Conservation (phyloP, 2,113 vertebrate species). For the Urocynchramus pylzowi region DNA sequence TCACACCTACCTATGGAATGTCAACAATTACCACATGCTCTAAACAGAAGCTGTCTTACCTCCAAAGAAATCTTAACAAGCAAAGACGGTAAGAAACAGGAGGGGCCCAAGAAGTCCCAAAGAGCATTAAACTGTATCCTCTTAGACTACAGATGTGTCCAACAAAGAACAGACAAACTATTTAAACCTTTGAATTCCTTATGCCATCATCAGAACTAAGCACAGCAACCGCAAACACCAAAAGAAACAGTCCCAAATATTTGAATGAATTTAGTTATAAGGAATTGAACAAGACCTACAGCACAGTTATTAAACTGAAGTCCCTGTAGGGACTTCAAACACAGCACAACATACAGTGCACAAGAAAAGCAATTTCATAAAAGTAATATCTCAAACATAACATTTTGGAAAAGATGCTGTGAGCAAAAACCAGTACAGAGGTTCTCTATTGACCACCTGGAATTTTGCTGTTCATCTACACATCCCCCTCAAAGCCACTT, state of each 20-base stretch:
- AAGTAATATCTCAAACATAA: background rate
- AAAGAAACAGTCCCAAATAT: conserved; percentile 36
- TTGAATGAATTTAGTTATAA: conserved; percentile 27
- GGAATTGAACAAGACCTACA: background rate
- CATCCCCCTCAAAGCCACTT: background rate
- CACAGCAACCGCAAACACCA: background rate
- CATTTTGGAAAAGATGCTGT: background rate
- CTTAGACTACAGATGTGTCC: background rate
- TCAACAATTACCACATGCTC: background rate
- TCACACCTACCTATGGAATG: background rate
- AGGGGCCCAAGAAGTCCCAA: background rate
- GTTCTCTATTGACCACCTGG: background rate
- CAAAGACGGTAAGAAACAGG: conserved; percentile 1
- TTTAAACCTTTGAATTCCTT: conserved; percentile 12
- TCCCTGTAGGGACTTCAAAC: background rate
- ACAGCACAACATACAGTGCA: background rate
- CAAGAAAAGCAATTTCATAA: conserved; percentile 36
- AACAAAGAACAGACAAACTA: conserved; percentile 23
- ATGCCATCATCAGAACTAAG: conserved; percentile 7
- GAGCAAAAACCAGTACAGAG: background rate
- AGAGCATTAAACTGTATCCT: conserved; percentile 17
- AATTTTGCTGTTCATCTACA: background rate
- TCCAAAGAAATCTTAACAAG: background rate
- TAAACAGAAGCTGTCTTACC: background rate
- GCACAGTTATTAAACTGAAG: background rate